Conservation (phyloP, 2,888 invertebrate genomes). For the Prenolepis imparis region DNA sequence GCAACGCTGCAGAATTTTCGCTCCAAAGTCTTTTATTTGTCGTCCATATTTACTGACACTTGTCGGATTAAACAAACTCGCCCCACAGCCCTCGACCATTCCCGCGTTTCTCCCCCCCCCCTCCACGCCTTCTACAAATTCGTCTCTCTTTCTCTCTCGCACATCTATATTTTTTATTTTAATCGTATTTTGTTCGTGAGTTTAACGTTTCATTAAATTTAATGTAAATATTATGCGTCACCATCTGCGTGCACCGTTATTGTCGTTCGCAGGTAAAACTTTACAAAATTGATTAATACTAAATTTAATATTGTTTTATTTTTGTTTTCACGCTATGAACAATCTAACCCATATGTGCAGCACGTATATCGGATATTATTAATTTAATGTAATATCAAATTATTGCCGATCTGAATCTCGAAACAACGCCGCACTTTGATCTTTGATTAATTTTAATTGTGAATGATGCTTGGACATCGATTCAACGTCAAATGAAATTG, state of each 20-base stretch:
- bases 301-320: slow-evolving; percentile 22
- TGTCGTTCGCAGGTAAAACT: slow-evolving; percentile 35
- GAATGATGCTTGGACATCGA: not conserved
- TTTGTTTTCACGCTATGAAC: not conserved
- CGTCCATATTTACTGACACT: slow-evolving; percentile 57
- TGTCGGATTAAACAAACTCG: slow-evolving; percentile 55
- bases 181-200: slow-evolving; percentile 36
- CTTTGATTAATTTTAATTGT: not conserved
- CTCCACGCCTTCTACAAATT: slow-evolving; percentile 29
- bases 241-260: not conserved
- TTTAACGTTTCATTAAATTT: slow-evolving; percentile 52
- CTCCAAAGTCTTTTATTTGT: slow-evolving; percentile 51
- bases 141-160: not conserved
- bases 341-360: not conserved
- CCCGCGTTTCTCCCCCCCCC: not conserved
- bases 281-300: slow-evolving; percentile 37
- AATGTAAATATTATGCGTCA: slow-evolving; percentile 49
- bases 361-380: not conserved
- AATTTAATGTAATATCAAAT: slow-evolving; percentile 16
- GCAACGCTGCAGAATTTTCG: slow-evolving; percentile 42
- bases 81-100: not conserved
- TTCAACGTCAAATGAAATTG: not conserved
- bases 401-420: not conserved
- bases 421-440: not conserved
- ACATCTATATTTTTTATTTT: slow-evolving; percentile 42